These are phyloP conservation scores for Montipora sp. DNA, from an alignment of 64 coral and sea anemone species.

Conservation along the genomic window DNA sequence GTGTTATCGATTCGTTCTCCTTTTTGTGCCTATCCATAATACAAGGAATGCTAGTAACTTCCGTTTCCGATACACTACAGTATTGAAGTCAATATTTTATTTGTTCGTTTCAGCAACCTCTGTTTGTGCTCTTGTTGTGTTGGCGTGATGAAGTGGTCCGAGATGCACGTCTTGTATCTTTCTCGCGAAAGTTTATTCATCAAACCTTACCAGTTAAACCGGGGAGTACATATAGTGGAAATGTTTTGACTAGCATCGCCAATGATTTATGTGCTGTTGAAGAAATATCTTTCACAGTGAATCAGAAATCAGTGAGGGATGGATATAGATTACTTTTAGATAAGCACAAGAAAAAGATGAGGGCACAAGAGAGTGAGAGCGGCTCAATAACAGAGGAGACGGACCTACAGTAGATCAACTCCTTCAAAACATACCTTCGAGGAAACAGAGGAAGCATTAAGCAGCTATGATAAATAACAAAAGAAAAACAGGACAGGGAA, in stretches of 20 bases:
- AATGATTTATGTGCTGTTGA: conserved; percentile 49
- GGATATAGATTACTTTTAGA: conserved; percentile 46
- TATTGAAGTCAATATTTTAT: neutral
- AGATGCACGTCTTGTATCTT: conserved; percentile 50
- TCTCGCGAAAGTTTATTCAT: conserved; percentile 38
- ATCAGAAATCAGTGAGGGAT: conserved; percentile 57
- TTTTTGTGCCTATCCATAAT: no score
- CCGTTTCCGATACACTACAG: neutral
- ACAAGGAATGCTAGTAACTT: no score
- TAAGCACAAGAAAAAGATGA: conserved; percentile 46
- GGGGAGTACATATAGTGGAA: conserved; percentile 24
- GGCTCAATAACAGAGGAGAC: conserved; percentile 30
- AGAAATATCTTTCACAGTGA: conserved; percentile 35
- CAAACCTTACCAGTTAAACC: conserved; percentile 43
- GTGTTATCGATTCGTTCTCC: no score
- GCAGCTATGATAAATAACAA: conserved; percentile 23
- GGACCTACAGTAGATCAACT: conserved; percentile 16
- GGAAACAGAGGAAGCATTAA: conserved; percentile 16
- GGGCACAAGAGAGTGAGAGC: conserved; percentile 13
- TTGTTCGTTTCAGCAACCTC: conserved; percentile 11
- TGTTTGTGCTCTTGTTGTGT: conserved; percentile 31
- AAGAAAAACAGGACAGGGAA: conserved; percentile 58
- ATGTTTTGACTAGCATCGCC: conserved; percentile 41
- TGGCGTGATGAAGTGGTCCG: conserved; percentile 45
- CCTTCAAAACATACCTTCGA: conserved; percentile 31